Evolutionary conservation across 2,888 invertebrate species (phyloP).

Genomic region (Sepiola atlantica): DNA sequence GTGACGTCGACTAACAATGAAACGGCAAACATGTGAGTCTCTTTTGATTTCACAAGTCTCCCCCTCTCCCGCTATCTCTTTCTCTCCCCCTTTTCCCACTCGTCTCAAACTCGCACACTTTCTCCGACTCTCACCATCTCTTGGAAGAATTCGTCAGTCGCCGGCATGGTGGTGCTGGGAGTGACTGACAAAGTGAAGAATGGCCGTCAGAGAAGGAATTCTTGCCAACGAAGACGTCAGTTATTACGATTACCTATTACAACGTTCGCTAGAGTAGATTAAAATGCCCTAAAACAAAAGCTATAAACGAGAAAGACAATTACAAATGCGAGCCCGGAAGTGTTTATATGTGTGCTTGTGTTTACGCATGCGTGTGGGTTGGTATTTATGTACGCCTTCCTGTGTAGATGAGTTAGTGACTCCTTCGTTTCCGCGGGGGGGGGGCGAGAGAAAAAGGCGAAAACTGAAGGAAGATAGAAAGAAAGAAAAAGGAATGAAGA

Average conservation of each 20-base stretch:
- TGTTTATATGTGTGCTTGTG: not conserved
- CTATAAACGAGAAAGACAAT: not conserved
- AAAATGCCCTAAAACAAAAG: slow-evolving; percentile 12
- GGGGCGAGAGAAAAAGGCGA: not conserved
- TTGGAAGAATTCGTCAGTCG: not conserved
- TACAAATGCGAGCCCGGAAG: slow-evolving; percentile 32
- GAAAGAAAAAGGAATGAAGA: too few relatives aligned
- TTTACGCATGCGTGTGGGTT: slow-evolving; percentile 15
- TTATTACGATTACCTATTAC: slow-evolving; percentile 20
- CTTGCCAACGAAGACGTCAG: not conserved
- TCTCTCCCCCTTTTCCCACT: too few relatives aligned
- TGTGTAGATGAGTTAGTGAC: not conserved
- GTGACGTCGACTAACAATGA: not conserved
- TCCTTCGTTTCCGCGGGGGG: not conserved
- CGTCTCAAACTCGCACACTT: too few relatives aligned
- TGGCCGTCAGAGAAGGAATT: not conserved
- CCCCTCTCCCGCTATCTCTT: too few relatives aligned
- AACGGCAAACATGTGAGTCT: not conserved
- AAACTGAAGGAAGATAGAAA: not conserved
- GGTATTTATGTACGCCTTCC: not conserved
- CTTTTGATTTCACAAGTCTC: not conserved
- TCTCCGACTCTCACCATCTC: not conserved
- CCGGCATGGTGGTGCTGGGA: not conserved
- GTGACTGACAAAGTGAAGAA: not conserved
- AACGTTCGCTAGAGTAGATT: not conserved